Conservation (phyloP, 2,888 invertebrate genomes). For the Onthophagus sagittarius region DNA sequence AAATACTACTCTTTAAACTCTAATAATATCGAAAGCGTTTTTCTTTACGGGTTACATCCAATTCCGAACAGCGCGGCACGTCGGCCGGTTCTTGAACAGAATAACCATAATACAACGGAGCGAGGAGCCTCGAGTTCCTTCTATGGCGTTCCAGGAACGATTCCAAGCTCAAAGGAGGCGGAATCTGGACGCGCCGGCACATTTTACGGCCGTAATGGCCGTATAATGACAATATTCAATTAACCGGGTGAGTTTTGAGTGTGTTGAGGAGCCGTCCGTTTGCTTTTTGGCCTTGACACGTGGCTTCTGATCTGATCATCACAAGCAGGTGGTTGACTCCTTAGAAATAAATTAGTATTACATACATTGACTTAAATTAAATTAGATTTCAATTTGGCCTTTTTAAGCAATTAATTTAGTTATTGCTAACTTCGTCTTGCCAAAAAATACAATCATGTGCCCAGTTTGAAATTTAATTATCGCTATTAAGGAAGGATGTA, state of each 20-base stretch:
- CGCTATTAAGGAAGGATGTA: too few species aligned
- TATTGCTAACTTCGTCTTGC: too few species aligned
- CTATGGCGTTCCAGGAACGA: not conserved
- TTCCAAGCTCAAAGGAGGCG: constrained; percentile 18
- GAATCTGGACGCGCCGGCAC: constrained; percentile 19
- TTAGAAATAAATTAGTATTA: not conserved
- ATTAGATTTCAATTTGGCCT: too few species aligned
- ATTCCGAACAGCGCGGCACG: not conserved
- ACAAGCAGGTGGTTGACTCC: not conserved
- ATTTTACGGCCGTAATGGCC: constrained; percentile 23
- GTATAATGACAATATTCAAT: constrained; percentile 24
- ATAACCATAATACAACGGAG: not conserved
- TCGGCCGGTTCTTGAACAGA: not conserved
- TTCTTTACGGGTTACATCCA: not conserved
- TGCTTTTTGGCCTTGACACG: not conserved
- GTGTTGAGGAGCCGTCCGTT: not conserved
- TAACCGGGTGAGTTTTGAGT: constrained; percentile 8
- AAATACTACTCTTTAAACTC: not conserved
- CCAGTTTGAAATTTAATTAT: too few species aligned
- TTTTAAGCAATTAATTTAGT: too few species aligned
- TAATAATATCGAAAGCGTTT: too few species aligned
- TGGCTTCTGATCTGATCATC: not conserved
- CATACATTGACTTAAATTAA: too few species aligned
- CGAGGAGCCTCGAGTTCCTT: not conserved
- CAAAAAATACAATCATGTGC: too few species aligned